Percentiles rank a stretch among this genome's conserved stretches.
Conservation (phyloP, 2,797 vertebrate species). For the Craterocephalus amniculus region DNA sequence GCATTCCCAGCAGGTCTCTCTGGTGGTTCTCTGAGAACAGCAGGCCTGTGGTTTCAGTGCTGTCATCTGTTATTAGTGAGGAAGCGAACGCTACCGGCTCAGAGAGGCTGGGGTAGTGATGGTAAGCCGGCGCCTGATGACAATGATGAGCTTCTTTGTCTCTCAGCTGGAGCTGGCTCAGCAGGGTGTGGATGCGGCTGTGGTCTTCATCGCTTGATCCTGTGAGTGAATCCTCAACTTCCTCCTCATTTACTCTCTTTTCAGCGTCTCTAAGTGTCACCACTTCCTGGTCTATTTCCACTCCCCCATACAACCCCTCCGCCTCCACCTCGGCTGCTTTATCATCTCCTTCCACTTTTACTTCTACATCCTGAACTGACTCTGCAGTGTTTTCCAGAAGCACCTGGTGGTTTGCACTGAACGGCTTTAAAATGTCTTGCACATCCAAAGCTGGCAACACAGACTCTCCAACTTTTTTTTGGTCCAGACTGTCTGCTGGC, state of each 20-base stretch:
- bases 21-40: conserved; percentile 86
- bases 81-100: conserved; percentile 6
- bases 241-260: conserved; percentile 20
- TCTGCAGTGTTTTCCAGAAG: conserved; percentile 18
- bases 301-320: background rate
- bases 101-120: conserved; percentile 27
- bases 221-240: conserved; percentile 1
- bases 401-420: conserved; percentile 25
- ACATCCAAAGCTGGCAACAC: conserved; percentile 17
- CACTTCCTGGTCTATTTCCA: conserved; percentile 19
- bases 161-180: conserved; percentile 84
- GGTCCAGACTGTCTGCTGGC: conserved; percentile 43
- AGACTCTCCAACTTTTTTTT: conserved; percentile 27
- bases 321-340: background rate
- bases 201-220: conserved; percentile 77
- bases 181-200: conserved; percentile 82
- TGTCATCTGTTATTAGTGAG: conserved; percentile 30
- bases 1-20: conserved; percentile 84
- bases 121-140: conserved; percentile 7
- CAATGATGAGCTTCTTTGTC: conserved; percentile 52
- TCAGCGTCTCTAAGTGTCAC: conserved; percentile 2
- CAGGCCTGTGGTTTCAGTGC: conserved; percentile 77
- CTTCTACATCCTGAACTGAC: conserved; percentile 13
- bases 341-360: conserved; percentile 17
- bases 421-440: conserved; percentile 9